A percentile compares a stretch with the other conserved stretches of the same genome.
Conservation (phyloP, 2,888 invertebrate genomes). For the Conistra vaccinii region DNA sequence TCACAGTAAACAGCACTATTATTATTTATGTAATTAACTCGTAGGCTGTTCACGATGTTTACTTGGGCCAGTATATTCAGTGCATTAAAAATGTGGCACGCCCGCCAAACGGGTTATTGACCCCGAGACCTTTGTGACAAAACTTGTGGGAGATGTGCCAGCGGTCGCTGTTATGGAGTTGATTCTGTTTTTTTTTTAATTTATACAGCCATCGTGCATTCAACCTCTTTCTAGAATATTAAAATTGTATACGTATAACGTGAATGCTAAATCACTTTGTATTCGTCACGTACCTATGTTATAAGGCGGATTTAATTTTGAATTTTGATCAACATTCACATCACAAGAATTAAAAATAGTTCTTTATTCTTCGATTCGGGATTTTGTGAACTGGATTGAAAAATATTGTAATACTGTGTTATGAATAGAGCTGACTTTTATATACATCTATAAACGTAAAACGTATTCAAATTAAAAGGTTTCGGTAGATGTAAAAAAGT, state of each 20-base stretch:
- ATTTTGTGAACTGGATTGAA: conserved; percentile 18
- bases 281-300: conserved; percentile 62
- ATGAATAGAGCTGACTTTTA: conserved; percentile 10
- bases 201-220: conserved; percentile 69
- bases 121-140: conserved; percentile 88
- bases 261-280: conserved; percentile 55
- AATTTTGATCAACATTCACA: conserved; percentile 44
- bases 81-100: conserved; percentile 86
- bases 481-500: not conserved
- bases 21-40: conserved; percentile 44
- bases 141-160: conserved; percentile 86
- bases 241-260: conserved; percentile 60
- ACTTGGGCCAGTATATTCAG: conserved; percentile 70
- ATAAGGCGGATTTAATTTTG: conserved; percentile 57
- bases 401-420: conserved; percentile 1
- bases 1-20: conserved; percentile 35
- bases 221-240: conserved; percentile 71
- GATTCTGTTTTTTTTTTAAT: conserved; percentile 70
- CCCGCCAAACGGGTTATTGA: conserved; percentile 88
- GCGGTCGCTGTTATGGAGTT: conserved; percentile 73
- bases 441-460: not conserved
- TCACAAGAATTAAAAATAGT: conserved; percentile 25
- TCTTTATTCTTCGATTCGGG: conserved; percentile 14
- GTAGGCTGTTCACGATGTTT: conserved; percentile 66
- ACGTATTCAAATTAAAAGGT: not conserved